phyloP scores from a whole-genome alignment of 2,113 vertebrate species.

The Varanus salvator region DNA sequence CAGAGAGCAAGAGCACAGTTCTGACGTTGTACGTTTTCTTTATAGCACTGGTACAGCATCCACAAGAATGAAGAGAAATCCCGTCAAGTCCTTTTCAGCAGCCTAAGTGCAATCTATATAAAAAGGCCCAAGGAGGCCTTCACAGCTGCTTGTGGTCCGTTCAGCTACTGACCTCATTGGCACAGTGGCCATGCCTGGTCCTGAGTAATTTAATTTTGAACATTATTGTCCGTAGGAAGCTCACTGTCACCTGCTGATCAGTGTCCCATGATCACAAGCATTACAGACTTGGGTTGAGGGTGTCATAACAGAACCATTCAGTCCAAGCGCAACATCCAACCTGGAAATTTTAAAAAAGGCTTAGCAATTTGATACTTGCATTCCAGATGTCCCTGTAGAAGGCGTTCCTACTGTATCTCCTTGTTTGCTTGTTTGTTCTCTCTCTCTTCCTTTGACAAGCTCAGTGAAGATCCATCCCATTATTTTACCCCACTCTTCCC shows the following conservation, averaged over 20 bases:
- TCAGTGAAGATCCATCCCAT: background rate
- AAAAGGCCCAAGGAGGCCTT: slow-evolving; percentile 14
- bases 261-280: background rate
- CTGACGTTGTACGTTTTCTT: background rate
- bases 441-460: background rate
- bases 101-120: background rate
- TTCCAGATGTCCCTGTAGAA: background rate
- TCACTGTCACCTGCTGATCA: background rate
- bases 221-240: background rate
- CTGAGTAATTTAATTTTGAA: slow-evolving; percentile 3
- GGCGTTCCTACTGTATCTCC: background rate
- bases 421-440: background rate
- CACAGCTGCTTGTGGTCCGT: background rate
- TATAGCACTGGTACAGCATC: background rate
- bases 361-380: background rate
- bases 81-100: slow-evolving; percentile 7
- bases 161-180: background rate
- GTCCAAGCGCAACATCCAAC: background rate
- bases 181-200: background rate
- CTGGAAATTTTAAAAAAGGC: background rate
- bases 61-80: slow-evolving; percentile 6
- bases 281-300: slow-evolving; percentile 2
- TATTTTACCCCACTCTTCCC: background rate
- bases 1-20: slow-evolving; percentile 1
- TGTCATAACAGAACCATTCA: background rate